Percentiles rank a stretch among this genome's conserved stretches.
These are phyloP conservation scores for Sebastolobus altivelis DNA, from an alignment of 2,797 vertebrate genomes.

Conservation along the genomic window DNA sequence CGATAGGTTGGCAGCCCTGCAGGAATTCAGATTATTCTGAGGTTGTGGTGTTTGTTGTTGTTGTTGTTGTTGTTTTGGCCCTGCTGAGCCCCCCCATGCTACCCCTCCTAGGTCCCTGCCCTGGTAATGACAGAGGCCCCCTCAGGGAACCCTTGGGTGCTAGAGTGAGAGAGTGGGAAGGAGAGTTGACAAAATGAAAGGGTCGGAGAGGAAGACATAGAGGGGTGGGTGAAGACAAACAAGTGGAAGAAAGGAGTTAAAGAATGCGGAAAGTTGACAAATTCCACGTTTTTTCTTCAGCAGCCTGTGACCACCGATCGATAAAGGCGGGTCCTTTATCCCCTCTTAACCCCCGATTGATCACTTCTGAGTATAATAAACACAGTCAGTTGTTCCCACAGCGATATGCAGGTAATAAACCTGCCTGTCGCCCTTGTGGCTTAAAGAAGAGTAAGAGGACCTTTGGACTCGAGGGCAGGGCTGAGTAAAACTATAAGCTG, in stretches of 20 bases:
- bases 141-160: constrained; percentile 23
- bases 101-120: constrained; percentile 28
- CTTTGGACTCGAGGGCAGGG: constrained; percentile 56
- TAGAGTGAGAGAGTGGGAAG: constrained; percentile 16
- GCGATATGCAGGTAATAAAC: constrained; percentile 44
- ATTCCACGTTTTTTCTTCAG: constrained; percentile 3
- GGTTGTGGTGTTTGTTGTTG: constrained; percentile 68
- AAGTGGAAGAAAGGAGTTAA: constrained; percentile 11
- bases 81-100: constrained; percentile 1
- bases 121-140: constrained; percentile 50
- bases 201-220: background rate
- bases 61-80: constrained; percentile 71
- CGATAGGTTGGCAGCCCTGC: constrained; percentile 45
- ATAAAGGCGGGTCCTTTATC: constrained; percentile 9
- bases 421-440: constrained; percentile 4
- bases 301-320: background rate
- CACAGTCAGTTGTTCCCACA: constrained; percentile 3
- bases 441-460: constrained; percentile 41
- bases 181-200: constrained; percentile 6
- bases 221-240: constrained; percentile 12
- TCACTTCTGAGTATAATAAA: constrained; percentile 25
- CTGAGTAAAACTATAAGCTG: constrained; percentile 6
- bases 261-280: constrained; percentile 8
- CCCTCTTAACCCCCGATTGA: background rate
- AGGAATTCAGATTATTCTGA: constrained; percentile 66